Evolutionary conservation across 2,113 vertebrate genomes (phyloP).

Genomic region (Suncus etruscus): DNA sequence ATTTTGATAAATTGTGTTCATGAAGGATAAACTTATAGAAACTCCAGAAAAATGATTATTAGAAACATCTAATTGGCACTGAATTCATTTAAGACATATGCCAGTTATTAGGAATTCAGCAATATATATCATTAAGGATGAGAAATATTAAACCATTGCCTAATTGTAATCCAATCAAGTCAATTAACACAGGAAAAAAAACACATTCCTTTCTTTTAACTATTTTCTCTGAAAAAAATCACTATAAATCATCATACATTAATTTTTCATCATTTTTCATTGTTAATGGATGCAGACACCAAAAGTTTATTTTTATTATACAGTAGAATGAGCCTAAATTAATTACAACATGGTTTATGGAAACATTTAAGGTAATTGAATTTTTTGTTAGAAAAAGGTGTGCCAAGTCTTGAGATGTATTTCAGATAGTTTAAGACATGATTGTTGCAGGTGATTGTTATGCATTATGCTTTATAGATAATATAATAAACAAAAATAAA

Average conservation of each 20-base stretch:
- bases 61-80: neutral
- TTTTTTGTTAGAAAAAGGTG: conserved; percentile 60
- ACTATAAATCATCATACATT: conserved; percentile 83
- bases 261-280: conserved; percentile 81
- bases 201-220: conserved; percentile 50
- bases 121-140: conserved; percentile 48
- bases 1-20: neutral
- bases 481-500: conserved; percentile 14
- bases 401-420: conserved; percentile 43
- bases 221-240: conserved; percentile 67
- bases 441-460: conserved; percentile 1
- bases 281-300: conserved; percentile 82
- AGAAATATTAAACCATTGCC: conserved; percentile 63
- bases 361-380: conserved; percentile 76
- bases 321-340: conserved; percentile 75
- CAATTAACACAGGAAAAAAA: conserved; percentile 72
- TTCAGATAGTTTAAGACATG: conserved; percentile 36
- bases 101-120: conserved; percentile 51
- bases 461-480: conserved; percentile 48
- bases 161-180: conserved; percentile 66
- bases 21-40: conserved; percentile 4
- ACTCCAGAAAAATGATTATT: neutral
- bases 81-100: conserved; percentile 52
- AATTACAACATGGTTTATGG: conserved; percentile 77
- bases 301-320: conserved; percentile 79